Evolutionary conservation across 1,140 invertebrate genomes (phyloP).

Genomic region (Drosophila miranda): DNA sequence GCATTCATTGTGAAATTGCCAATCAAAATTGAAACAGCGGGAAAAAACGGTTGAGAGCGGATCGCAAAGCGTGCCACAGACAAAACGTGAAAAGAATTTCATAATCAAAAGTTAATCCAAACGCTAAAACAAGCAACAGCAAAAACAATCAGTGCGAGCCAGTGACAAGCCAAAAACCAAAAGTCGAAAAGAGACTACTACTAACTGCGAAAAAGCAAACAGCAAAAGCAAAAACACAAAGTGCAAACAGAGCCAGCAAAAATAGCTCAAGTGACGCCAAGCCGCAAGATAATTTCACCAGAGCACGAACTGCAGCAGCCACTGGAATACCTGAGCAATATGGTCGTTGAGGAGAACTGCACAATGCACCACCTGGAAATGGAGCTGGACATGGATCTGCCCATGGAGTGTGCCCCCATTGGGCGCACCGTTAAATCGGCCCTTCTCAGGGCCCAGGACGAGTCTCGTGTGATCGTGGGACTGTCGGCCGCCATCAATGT

Average conservation of each 20-base stretch:
- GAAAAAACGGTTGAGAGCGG: slow-evolving; percentile 53
- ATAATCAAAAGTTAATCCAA: slow-evolving; percentile 77
- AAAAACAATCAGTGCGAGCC: slow-evolving; percentile 30
- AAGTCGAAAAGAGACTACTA: slow-evolving; percentile 13
- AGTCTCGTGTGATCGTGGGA: slow-evolving; percentile 85
- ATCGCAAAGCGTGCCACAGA: slow-evolving; percentile 22
- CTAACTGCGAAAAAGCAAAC: slow-evolving; percentile 27
- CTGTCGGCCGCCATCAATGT: slow-evolving; percentile 85
- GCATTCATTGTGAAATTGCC: slow-evolving; percentile 82
- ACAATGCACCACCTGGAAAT: slow-evolving; percentile 58
- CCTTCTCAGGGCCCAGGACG: slow-evolving; percentile 84
- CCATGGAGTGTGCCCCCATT: slow-evolving; percentile 77
- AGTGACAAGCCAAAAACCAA: slow-evolving; percentile 40
- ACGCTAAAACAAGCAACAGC: slow-evolving; percentile 31
- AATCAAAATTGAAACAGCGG: slow-evolving; percentile 82
- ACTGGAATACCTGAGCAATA: slow-evolving; percentile 52
- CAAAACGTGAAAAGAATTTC: slow-evolving; percentile 80
- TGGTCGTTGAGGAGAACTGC: slow-evolving; percentile 76
- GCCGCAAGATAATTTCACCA: slow-evolving; percentile 22
- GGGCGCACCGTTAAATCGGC: slow-evolving; percentile 84
- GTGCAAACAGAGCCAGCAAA: slow-evolving; percentile 51
- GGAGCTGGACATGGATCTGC: slow-evolving; percentile 45
- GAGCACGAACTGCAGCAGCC: slow-evolving; percentile 19
- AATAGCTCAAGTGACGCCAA: slow-evolving; percentile 40
- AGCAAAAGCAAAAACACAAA: slow-evolving; percentile 41